These are phyloP conservation scores for Tachuris rubrigastra DNA, from an alignment of 2,113 vertebrate species.

Conservation along the genomic window DNA sequence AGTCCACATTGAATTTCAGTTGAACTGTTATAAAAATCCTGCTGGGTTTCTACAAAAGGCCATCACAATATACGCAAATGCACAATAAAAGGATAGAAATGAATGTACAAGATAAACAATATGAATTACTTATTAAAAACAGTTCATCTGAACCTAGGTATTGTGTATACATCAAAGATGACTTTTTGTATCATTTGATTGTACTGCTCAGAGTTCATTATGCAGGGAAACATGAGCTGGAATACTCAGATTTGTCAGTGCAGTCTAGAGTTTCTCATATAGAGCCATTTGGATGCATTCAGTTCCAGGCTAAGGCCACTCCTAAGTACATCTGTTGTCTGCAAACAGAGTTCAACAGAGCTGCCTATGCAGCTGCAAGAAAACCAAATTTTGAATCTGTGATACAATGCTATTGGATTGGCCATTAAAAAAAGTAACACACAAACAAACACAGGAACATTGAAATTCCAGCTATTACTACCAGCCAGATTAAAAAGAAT, in stretches of 20 bases:
- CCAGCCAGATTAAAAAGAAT: neutral
- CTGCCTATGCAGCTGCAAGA: neutral
- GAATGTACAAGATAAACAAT: neutral
- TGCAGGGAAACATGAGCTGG: conserved; percentile 1
- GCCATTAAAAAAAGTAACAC: neutral
- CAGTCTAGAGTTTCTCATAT: neutral
- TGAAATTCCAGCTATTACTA: neutral
- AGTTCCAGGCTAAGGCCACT: neutral
- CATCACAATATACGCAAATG: neutral
- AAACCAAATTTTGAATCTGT: neutral
- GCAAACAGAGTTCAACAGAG: neutral
- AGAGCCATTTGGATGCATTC: neutral
- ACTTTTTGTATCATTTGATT: neutral
- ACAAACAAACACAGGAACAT: neutral
- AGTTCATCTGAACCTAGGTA: neutral
- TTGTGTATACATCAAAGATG: neutral
- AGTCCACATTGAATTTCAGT: neutral
- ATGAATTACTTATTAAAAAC: neutral
- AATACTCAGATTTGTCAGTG: conserved; percentile 33
- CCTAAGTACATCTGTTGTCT: neutral
- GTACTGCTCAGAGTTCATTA: neutral
- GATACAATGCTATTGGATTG: neutral
- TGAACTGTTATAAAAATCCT: neutral
- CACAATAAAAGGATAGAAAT: neutral
- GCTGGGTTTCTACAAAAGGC: neutral